phyloP scores from a whole-genome alignment of 2,797 vertebrate species.

The Prunella strophiata region DNA sequence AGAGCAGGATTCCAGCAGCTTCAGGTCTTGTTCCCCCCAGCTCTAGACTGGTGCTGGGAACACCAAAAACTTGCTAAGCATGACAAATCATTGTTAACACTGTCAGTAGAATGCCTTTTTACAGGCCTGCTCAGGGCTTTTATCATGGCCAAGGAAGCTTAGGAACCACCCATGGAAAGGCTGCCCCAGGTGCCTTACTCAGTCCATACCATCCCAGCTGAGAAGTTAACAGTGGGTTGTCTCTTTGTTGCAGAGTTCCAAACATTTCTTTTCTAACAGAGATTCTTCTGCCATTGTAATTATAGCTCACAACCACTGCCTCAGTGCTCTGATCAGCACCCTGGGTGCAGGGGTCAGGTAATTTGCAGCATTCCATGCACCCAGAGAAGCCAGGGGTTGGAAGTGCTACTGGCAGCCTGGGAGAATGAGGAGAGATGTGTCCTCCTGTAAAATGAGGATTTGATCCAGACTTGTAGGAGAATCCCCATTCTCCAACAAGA shows the following conservation, averaged over 20 bases:
- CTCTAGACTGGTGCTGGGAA: neutral
- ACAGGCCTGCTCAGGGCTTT: neutral
- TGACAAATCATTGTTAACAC: fast-evolving
- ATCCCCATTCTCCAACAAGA: neutral
- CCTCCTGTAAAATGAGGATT: neutral
- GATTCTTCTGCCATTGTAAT: neutral
- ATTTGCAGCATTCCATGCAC: fast-evolving
- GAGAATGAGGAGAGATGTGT: fast-evolving
- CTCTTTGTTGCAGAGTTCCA: neutral
- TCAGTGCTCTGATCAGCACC: fast-evolving
- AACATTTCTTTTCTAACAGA: neutral
- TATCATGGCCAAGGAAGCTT: neutral
- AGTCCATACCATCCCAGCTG: neutral
- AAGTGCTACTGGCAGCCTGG: neutral
- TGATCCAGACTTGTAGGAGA: neutral
- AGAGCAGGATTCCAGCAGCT: neutral
- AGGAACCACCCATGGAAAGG: neutral
- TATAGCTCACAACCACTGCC: neutral
- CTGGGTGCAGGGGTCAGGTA: neutral
- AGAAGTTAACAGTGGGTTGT: neutral
- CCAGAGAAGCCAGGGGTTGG: neutral
- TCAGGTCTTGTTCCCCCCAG: neutral
- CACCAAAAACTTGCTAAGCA: neutral
- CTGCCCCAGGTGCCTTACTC: neutral
- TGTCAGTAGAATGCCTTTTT: neutral